These are phyloP conservation scores for Tyrophagus putrescentiae DNA, from an alignment of 1,140 invertebrate species.

Conservation along the genomic window DNA sequence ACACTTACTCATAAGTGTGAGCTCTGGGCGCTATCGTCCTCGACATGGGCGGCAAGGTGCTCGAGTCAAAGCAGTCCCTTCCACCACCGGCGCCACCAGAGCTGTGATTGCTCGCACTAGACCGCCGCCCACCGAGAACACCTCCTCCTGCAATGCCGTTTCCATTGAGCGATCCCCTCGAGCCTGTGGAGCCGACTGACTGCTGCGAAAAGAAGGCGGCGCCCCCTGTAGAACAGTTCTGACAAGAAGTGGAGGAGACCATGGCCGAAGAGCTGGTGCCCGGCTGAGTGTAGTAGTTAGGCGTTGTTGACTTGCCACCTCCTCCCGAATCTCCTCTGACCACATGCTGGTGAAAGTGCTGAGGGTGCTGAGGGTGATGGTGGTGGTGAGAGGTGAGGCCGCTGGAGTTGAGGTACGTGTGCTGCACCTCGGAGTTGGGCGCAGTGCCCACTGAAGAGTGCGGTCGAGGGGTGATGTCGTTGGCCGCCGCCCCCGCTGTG, in stretches of 20 bases:
- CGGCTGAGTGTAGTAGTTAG: no score
- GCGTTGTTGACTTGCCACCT: no score
- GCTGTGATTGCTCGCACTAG: no score
- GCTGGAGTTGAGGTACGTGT: slow-evolving; percentile 12
- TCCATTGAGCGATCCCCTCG: slow-evolving; percentile 6
- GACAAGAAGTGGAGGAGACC: no score
- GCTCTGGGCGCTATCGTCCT: no score
- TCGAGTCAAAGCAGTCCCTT: slow-evolving; percentile 1
- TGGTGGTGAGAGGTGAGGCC: not conserved
- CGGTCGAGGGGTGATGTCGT: not conserved
- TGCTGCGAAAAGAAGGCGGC: no score
- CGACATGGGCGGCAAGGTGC: slow-evolving; percentile 1
- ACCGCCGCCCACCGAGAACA: not conserved
- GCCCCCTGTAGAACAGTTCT: no score
- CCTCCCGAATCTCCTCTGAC: no score
- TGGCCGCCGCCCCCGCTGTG: not conserved
- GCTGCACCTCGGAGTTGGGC: not conserved
- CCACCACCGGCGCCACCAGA: not conserved
- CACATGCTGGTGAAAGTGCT: no score
- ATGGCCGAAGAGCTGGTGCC: no score
- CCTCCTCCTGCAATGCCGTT: not conserved
- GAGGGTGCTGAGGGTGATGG: no score
- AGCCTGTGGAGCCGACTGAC: not conserved
- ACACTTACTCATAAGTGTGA: no score
- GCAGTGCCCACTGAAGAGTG: not conserved